Evolutionary conservation across 2,888 invertebrate genomes (phyloP).

Genomic region (Sinotaia quadrata): DNA sequence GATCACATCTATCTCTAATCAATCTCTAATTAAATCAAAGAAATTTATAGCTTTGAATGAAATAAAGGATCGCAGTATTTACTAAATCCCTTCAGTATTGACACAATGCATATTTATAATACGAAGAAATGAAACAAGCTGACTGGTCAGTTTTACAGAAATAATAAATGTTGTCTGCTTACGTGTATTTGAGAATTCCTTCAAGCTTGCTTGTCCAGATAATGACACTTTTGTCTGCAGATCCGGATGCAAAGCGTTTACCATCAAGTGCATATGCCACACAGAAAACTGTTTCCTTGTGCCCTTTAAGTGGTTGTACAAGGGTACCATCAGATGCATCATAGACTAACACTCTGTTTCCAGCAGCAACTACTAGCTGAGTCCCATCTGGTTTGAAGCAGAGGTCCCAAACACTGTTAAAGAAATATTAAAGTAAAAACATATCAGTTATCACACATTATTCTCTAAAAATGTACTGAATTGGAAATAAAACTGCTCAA

Average conservation of each 20-base stretch:
- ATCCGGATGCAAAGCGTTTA: conserved; percentile 95
- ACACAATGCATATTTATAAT: no score
- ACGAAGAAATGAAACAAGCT: no score
- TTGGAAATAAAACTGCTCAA: background rate
- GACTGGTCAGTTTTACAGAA: no score
- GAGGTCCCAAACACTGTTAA: conserved; percentile 88
- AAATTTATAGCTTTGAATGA: no score
- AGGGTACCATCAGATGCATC: conserved; percentile 91
- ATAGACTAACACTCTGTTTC: conserved; percentile 94
- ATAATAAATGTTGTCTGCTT: no score
- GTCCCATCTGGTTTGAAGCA: conserved; percentile 97
- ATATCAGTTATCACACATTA: background rate
- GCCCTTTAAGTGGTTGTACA: conserved; percentile 93
- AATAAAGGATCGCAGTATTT: no score
- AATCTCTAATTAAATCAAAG: no score
- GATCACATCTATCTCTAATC: no score
- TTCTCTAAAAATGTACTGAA: background rate
- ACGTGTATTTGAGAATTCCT: conserved; percentile 96
- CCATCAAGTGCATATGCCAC: conserved; percentile 94
- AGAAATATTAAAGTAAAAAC: no score
- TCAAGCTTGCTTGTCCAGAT: conserved; percentile 97
- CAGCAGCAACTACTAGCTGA: conserved; percentile 94
- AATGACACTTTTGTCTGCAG: conserved; percentile 97
- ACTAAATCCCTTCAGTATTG: no score
- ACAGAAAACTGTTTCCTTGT: conserved; percentile 94